These are phyloP conservation scores for Dasysyrphus tricinctus DNA, from an alignment of 2,888 invertebrate genomes.

Conservation along the genomic window DNA sequence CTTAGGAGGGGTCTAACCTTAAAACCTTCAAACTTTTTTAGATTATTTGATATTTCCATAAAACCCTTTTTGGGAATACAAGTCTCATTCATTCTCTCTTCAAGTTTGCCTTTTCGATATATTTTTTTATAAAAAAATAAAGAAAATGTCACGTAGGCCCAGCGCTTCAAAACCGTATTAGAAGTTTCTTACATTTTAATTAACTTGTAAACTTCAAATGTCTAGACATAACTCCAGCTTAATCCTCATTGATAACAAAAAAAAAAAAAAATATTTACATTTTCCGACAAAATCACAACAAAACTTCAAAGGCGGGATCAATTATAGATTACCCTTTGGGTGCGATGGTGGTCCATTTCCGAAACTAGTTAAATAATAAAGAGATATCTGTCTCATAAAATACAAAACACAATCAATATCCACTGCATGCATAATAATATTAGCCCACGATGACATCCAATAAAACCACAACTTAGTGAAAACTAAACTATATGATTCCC, in stretches of 20 bases:
- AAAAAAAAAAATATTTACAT: not conserved
- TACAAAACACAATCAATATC: not conserved
- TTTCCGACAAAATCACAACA: not conserved
- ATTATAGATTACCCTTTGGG: not conserved
- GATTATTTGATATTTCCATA: no score
- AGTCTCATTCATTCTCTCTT: no score
- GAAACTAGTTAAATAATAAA: slow-evolving; percentile 33
- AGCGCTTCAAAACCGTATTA: not conserved
- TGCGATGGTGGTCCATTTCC: not conserved
- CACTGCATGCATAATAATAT: slow-evolving; percentile 30
- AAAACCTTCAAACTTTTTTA: no score
- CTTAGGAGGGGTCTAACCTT: no score
- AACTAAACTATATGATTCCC: slow-evolving; percentile 15
- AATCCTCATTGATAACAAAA: not conserved
- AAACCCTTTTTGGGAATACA: no score
- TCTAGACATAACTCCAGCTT: not conserved
- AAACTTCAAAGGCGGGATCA: slow-evolving; percentile 32
- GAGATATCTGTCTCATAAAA: slow-evolving; percentile 30
- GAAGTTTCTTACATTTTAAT: not conserved
- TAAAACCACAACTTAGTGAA: slow-evolving; percentile 40
- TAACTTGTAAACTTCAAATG: slow-evolving; percentile 3
- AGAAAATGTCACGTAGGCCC: not conserved
- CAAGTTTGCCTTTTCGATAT: no score
- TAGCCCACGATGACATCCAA: slow-evolving; percentile 41
- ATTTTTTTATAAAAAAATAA: no score